A percentile compares a stretch with the other conserved stretches of the same genome.
phyloP scores from a whole-genome alignment of 2,888 invertebrate species.

The Hedychridium roseum region DNA sequence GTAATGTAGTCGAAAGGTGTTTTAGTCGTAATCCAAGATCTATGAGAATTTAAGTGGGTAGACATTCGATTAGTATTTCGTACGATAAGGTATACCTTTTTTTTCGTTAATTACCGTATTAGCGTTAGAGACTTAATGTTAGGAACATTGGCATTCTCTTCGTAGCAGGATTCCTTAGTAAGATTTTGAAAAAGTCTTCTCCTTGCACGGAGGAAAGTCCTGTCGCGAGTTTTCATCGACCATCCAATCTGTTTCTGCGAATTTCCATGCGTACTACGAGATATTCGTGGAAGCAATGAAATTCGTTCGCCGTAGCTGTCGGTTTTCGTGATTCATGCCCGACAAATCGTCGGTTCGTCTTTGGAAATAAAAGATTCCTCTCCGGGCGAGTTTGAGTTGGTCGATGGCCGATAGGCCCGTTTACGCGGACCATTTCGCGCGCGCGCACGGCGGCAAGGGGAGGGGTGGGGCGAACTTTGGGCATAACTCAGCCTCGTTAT shows the following conservation, averaged over 20 bases:
- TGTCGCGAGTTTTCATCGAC: too few species aligned
- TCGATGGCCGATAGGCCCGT: too few species aligned
- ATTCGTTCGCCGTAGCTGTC: too few species aligned
- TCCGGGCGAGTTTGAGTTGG: constrained; percentile 11
- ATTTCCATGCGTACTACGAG: constrained; percentile 2
- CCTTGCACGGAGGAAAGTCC: too few species aligned
- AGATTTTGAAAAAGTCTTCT: too few species aligned
- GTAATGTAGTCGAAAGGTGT: too few species aligned
- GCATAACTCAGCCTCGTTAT: constrained; percentile 64
- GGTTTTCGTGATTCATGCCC: too few species aligned
- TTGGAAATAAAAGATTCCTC: constrained; percentile 50
- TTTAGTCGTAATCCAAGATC: constrained; percentile 10
- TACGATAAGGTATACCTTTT: constrained; percentile 25
- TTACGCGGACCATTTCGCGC: too few species aligned
- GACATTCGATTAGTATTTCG: constrained; percentile 34
- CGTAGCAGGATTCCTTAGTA: too few species aligned
- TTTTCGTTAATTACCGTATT: constrained; percentile 6
- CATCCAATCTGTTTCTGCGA: too few species aligned
- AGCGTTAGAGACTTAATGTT: constrained; percentile 17
- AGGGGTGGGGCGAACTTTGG: constrained; percentile 50
- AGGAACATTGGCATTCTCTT: constrained; percentile 28
- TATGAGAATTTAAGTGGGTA: constrained; percentile 27
- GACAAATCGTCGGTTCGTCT: background rate
- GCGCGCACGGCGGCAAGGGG: constrained; percentile 11
- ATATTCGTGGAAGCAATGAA: constrained; percentile 34